phyloP scores from a whole-genome alignment of 2,888 invertebrate genomes.

The Drosophila demipolita region DNA sequence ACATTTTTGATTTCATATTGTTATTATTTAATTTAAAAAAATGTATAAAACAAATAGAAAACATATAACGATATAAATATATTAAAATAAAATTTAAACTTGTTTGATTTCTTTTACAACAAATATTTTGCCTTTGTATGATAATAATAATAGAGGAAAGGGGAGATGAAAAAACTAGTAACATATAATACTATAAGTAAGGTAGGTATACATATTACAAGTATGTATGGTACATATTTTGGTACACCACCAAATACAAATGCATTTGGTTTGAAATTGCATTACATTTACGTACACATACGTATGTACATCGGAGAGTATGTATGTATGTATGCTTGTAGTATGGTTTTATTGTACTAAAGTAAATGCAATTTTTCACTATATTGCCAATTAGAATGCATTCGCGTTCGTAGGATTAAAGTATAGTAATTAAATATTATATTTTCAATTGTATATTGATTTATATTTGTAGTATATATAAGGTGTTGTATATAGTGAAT shows the following conservation, averaged over 20 bases:
- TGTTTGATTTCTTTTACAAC: slow-evolving; percentile 7
- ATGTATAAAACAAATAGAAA: not conserved
- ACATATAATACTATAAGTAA: slow-evolving; percentile 28
- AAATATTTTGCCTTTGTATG: slow-evolving; percentile 3
- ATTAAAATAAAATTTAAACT: not conserved
- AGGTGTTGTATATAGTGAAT: slow-evolving; percentile 20
- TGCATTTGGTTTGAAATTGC: slow-evolving; percentile 48
- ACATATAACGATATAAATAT: slow-evolving; percentile 1
- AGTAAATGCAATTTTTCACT: slow-evolving; percentile 50
- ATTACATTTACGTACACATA: slow-evolving; percentile 18
- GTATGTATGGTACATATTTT: not conserved
- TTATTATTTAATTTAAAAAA: not conserved
- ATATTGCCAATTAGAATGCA: slow-evolving; percentile 38
- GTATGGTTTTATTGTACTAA: slow-evolving; percentile 11
- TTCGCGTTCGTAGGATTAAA: slow-evolving; percentile 11
- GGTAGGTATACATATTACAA: not conserved
- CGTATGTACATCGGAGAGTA: not conserved
- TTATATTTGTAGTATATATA: slow-evolving; percentile 14
- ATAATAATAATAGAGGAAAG: not conserved
- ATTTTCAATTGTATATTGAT: slow-evolving; percentile 12
- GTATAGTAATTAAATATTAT: slow-evolving; percentile 17
- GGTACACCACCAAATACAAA: slow-evolving; percentile 6
- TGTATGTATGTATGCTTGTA: not conserved
- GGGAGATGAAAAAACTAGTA: slow-evolving; percentile 21
- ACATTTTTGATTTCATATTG: slow-evolving; percentile 10